Evolutionary conservation across 2,797 vertebrate genomes (phyloP).

Genomic region (Syndactyla subalaris): DNA sequence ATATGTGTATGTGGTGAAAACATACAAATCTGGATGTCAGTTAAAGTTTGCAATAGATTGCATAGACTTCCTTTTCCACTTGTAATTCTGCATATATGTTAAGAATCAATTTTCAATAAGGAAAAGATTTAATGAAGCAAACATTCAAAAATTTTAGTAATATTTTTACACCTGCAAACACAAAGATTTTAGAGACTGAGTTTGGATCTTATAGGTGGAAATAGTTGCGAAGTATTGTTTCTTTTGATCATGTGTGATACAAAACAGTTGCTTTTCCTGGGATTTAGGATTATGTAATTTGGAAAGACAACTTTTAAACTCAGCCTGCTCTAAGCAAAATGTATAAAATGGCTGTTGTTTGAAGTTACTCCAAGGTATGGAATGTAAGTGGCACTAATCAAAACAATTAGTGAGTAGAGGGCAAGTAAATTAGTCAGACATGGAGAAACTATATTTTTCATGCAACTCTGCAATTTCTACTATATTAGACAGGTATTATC

Average conservation of each 20-base stretch:
- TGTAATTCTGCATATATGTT: neutral
- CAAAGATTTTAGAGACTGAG: neutral
- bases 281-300: neutral
- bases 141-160: neutral
- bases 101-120: neutral
- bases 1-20: fast-evolving
- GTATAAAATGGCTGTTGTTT: neutral
- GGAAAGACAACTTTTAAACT: neutral
- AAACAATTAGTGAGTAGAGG: neutral
- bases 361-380: neutral
- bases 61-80: neutral
- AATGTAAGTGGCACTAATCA: neutral
- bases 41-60: neutral
- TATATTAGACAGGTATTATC: neutral
- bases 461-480: neutral
- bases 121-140: neutral
- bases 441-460: neutral
- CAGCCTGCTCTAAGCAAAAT: neutral
- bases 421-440: neutral
- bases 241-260: neutral
- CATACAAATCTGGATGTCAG: neutral
- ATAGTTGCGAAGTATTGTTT: neutral
- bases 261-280: neutral
- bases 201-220: neutral
- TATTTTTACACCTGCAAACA: neutral